These are phyloP conservation scores for Hydropotes inermis DNA, from an alignment of 2,113 vertebrate species.

Conservation along the genomic window DNA sequence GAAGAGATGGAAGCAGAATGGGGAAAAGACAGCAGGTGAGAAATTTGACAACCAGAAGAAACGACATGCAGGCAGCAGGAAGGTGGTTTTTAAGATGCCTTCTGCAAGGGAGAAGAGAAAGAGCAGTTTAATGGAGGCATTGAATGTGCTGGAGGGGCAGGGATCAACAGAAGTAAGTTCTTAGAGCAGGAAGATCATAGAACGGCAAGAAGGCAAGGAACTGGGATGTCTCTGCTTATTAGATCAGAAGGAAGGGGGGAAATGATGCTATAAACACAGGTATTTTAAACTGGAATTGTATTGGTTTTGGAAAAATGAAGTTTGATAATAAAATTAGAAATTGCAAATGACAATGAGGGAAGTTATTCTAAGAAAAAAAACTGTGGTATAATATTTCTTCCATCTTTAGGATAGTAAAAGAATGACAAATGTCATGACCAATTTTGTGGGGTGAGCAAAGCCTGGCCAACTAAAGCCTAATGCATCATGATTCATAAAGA, in stretches of 20 bases:
- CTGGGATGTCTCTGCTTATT: background rate
- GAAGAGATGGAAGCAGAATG: too few relatives aligned
- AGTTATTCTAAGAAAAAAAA: background rate
- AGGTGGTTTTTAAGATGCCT: background rate
- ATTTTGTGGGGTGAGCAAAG: background rate
- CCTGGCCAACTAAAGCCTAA: background rate
- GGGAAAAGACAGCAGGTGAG: background rate
- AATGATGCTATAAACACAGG: background rate
- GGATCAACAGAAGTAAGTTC: background rate
- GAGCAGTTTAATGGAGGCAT: background rate
- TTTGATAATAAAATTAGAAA: conserved; percentile 4
- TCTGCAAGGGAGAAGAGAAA: background rate
- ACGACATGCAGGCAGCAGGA: background rate
- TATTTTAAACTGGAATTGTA: background rate
- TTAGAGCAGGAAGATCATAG: background rate
- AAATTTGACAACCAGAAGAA: background rate
- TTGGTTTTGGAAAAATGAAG: background rate
- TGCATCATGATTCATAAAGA: background rate
- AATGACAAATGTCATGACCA: background rate
- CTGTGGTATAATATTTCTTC: background rate
- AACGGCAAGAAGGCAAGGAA: background rate
- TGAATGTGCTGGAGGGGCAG: background rate
- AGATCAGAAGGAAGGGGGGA: background rate
- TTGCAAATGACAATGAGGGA: background rate
- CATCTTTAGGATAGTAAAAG: background rate